Evolutionary conservation across 2,797 vertebrate genomes (phyloP), one percentile per base, ranked within the genome.

Genomic region (Threskiornis aethiopicus): DNA sequence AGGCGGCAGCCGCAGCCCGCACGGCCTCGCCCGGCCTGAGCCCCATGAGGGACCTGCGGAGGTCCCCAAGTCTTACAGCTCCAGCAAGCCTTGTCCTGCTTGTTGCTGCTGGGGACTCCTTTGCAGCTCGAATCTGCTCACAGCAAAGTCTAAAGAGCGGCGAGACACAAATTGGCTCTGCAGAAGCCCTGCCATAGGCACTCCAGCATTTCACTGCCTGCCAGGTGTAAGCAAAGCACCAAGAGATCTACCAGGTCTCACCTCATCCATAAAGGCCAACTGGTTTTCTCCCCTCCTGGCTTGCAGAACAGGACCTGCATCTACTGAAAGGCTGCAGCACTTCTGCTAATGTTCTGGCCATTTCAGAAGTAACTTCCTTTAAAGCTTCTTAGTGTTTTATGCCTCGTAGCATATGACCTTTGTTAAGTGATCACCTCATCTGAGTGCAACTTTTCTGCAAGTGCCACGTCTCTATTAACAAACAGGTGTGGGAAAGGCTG

Each of bases 151-250:
- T 29, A 9, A 83, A 47, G 46, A 58, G 26, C 4, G 5, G 16
- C 0, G 2, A 55, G n/a, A 57, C 31, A 35, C 6, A 26, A 28
- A 1, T 0, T 75, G 37, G 18, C 7, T 2, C 71, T 47, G 16
- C 24, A 6, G 6, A 69, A 76, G 46, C 24, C 11, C 13, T 65
- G 49, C 29, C 6, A 3, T 5, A 5, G 57, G 20, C n/a, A 64
- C 41, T 51, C 17, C 65, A 37, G 62, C 19, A 10, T 47, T 70
- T 57, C 57, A 31, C 24, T 3, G 1, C 8, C 61, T 42, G 39
- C 28, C 55, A 33, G 21, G 11, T 11, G 8, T 29, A 52, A 44
- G 17, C 62, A 79, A 52, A 41, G 17, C 62, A 79, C 15, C 19
- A 41, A 41, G 25, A 61, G 28, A 29, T 35, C 35, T 18, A n/a